phyloP scores from a whole-genome alignment of 2,113 vertebrate species.

The Rhea pennata region DNA sequence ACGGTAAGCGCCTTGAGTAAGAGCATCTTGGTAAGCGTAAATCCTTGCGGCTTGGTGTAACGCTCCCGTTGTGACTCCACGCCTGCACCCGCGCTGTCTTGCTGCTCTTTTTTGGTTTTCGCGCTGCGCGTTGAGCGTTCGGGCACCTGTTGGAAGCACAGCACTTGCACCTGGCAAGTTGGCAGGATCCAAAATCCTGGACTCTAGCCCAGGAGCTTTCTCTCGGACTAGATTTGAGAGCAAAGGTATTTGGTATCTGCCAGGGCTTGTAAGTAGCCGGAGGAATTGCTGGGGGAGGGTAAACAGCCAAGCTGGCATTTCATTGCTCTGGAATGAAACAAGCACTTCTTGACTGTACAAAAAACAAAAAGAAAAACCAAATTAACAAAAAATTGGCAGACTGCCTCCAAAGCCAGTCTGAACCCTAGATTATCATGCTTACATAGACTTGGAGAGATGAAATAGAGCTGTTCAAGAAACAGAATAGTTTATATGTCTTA shows the following conservation, averaged over 20 bases:
- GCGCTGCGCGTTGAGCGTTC: accelerated
- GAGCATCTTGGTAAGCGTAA: neutral
- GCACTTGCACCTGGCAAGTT: too few relatives aligned
- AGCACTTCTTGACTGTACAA: neutral
- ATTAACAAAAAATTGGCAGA: neutral
- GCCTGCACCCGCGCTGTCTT: accelerated
- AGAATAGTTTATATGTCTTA: neutral
- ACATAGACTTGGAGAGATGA: neutral
- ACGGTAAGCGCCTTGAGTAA: neutral
- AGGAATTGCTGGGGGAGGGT: neutral
- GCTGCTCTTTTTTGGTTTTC: neutral
- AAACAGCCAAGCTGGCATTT: neutral
- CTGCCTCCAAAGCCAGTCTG: neutral
- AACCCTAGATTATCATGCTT: neutral
- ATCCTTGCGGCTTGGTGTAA: neutral
- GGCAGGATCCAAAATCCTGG: neutral
- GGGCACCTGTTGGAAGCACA: accelerated
- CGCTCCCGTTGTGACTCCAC: neutral
- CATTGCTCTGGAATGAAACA: neutral
- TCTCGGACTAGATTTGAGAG: neutral
- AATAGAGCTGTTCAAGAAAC: neutral
- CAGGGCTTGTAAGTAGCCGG: accelerated
- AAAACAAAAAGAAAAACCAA: neutral
- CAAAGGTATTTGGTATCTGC: accelerated
- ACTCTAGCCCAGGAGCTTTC: neutral